Conservation (phyloP, 2,113 vertebrate species). For the Eupsittula cactorum region DNA sequence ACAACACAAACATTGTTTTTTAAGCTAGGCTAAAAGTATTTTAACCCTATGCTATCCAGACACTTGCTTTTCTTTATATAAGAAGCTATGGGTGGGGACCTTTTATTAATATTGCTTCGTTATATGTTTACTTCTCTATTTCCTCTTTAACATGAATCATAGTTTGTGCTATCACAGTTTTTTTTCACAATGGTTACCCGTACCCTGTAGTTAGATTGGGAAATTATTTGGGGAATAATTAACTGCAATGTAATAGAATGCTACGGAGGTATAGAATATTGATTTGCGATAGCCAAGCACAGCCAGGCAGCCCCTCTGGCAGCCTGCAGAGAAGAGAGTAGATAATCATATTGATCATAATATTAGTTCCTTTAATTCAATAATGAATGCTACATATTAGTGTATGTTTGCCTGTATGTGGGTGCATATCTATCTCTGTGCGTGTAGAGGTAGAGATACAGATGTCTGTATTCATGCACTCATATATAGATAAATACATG, state of each 20-base stretch:
- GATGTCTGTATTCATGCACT: background rate
- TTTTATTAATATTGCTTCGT: no score
- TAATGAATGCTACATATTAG: background rate
- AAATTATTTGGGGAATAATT: background rate
- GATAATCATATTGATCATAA: background rate
- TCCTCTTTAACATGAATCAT: no score
- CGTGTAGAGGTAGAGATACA: background rate
- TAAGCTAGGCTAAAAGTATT: no score
- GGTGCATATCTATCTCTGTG: rapidly evolving
- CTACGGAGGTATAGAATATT: background rate
- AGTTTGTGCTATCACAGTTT: background rate
- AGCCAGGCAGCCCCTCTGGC: background rate
- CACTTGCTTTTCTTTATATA: no score
- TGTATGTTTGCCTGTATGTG: background rate
- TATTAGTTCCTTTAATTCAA: background rate
- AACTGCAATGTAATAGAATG: background rate
- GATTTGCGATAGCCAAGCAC: background rate
- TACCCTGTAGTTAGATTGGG: background rate
- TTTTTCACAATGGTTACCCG: background rate
- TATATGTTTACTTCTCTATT: no score
- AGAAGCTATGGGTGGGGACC: no score
- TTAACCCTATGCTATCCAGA: no score
- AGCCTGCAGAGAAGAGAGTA: background rate
- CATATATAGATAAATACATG: background rate
- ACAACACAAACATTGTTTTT: no score